Base-by-base conservation (phyloP, 2,797 vertebrate species). In the Pachyuromys duprasi region DNA sequence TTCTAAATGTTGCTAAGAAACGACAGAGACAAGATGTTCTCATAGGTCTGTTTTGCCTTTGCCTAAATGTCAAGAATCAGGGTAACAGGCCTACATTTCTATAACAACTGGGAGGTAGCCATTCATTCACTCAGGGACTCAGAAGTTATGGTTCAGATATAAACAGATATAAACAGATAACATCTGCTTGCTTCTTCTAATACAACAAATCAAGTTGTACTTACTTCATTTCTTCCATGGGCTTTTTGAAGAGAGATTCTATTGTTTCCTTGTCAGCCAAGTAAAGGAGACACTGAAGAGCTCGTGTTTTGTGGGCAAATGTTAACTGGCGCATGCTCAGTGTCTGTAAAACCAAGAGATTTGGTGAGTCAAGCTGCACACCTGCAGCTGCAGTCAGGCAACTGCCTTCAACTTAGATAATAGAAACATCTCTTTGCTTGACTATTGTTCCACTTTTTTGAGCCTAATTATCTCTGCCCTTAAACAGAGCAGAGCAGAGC, bases 211-310 rank as follows among this genome's bases (percentile, higher is more conserved):
- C 65, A 57, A 79, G 89, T 14, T 88, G 22, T 65, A 97, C 99
- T 98, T 98, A 99, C 99, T 98, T 99, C 78, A 99, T 98, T 98
- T 99, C 98, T 95, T 98, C 97, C 4, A 98, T 98, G 31, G 99
- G 98, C 84, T 99, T 99, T 95, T 99, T 99, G 95, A 99, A 98
- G 97, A 99, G 98, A 0, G 98, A 97, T 96, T 99, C 99, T 94
- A 99, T 97, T 3, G 99, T 99, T 22, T 93, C 97, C 5, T 98
- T 97, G 33, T 99, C 99, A 5, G 99, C 98, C 84, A 99, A 98
- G 90, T 98, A 99, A 36, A 99, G 98, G 12, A 99, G 98, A 95
- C 99, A 99, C 62, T 99, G 98, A 60, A 99, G 98, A 0, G 98
- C 99, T 88, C 99, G 99, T 55, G 99, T 99, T 87, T 99, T 98